Base-by-base conservation (phyloP, 1,140 invertebrate species). In the Aleiodes sp. region DNA sequence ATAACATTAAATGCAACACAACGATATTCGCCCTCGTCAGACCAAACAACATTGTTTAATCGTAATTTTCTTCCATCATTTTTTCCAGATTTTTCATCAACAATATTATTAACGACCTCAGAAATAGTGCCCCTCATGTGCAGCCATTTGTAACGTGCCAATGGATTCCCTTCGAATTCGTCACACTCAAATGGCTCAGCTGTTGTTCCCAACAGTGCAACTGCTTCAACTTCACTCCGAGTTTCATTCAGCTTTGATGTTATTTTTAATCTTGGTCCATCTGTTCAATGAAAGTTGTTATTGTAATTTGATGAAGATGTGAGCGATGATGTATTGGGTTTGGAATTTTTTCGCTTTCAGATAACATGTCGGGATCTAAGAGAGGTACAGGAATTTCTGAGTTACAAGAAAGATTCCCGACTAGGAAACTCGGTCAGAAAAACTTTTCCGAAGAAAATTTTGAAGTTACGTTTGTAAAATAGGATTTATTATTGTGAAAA, bases 151-250 rank as follows among this genome's bases (percentile, higher is more conserved):
- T 94, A 96, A 9, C 89, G 90, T 0, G 94, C 93, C 10, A 90
- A 82, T 2, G 94, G 95, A 85, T 95, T 96, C 0, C 93, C 94
- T 70, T 96, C 94, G 56, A 82, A 85, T 62, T 94, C 94, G 19
- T 90, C 88, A 78, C 95, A 96, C 71, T 92, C 91, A 76, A 96
- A 90, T 0, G 90, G 89, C 0, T 93, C 92, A 71, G 92, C 88
- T 37, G 90, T 91, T 77, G 92, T 91, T 0, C 77, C 76, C 0
- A 86, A 68, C 1, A 76, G 41, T 0, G 80, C 78, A 10, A 76
- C 80, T 46, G 83, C 76, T 57, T 83, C 79, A n/a, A 80, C 41
- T 24, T 80, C 64, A 28, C 19, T 37, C 9, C 92, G 83, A 14
- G 89, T 90, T 0, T 91, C 91, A 52, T 93, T 93, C 88, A 16